A percentile compares a stretch with the other conserved stretches of the same genome.
Conservation (phyloP, 2,888 invertebrate species). For the Encarsia formosa region DNA sequence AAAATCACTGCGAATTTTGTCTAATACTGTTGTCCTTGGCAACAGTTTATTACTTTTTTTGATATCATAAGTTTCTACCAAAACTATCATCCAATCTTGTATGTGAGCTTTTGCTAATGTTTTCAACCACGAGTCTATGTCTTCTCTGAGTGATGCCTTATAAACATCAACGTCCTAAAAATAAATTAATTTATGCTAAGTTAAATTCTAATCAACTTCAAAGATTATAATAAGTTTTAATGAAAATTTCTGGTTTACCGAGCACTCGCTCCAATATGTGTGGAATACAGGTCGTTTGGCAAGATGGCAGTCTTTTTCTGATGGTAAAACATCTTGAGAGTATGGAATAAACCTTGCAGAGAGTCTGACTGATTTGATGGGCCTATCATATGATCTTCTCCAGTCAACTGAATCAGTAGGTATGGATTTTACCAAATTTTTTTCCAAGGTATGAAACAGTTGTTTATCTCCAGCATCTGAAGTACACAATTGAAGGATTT, state of each 20-base stretch:
- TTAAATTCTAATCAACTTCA: neutral
- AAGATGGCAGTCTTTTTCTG: slow-evolving; percentile 71
- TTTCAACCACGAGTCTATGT: slow-evolving; percentile 84
- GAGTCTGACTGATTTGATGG: slow-evolving; percentile 77
- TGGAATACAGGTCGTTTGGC: slow-evolving; percentile 88
- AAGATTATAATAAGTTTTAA: neutral
- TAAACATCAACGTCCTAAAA: slow-evolving; percentile 86
- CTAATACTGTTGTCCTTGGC: slow-evolving; percentile 87
- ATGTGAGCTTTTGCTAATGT: slow-evolving; percentile 70
- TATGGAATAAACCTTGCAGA: slow-evolving; percentile 79
- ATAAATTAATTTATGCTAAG: neutral
- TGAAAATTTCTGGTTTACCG: slow-evolving; percentile 58
- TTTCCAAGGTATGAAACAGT: slow-evolving; percentile 77
- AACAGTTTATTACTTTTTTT: slow-evolving; percentile 87
- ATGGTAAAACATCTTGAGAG: slow-evolving; percentile 69
- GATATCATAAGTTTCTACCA: slow-evolving; percentile 88
- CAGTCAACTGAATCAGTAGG: slow-evolving; percentile 88
- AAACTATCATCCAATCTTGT: slow-evolving; percentile 88
- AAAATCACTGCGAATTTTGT: slow-evolving; percentile 92
- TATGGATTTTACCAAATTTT: slow-evolving; percentile 71
- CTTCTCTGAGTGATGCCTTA: slow-evolving; percentile 81
- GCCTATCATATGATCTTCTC: slow-evolving; percentile 84
- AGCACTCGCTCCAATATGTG: slow-evolving; percentile 92
- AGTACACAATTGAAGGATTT: too few relatives aligned
- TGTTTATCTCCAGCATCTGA: slow-evolving; percentile 81